Percentiles rank a stretch among this genome's conserved stretches.
These are phyloP conservation scores for Heliconius charithonia DNA, from an alignment of 2,888 invertebrate species.

Conservation along the genomic window DNA sequence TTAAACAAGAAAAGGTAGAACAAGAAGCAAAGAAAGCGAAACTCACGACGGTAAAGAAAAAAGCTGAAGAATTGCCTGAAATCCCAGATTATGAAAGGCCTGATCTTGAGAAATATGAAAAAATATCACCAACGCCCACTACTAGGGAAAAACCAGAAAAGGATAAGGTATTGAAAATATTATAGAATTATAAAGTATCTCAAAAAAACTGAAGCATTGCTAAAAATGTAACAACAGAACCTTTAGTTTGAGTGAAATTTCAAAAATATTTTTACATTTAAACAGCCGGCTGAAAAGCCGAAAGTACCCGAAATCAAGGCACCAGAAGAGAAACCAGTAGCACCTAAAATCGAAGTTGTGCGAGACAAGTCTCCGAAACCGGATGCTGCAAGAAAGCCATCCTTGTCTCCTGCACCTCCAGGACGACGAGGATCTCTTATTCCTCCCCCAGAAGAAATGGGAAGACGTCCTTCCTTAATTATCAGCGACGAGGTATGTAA, in stretches of 20 bases:
- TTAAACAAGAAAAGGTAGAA: conserved; percentile 76
- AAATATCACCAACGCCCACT: conserved; percentile 79
- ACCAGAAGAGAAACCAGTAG: conserved; percentile 82
- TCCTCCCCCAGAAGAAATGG: conserved; percentile 94
- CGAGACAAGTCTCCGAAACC: conserved; percentile 89
- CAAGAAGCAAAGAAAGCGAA: conserved; percentile 79
- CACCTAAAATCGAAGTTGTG: conserved; percentile 94
- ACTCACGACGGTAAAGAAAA: conserved; percentile 76
- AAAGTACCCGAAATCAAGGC: conserved; percentile 88
- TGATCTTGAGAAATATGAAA: conserved; percentile 87
- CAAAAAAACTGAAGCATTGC: not conserved
- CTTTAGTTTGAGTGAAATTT: not conserved
- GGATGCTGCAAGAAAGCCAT: conserved; percentile 88
- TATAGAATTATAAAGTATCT: not conserved
- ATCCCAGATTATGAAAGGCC: conserved; percentile 90
- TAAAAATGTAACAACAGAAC: not conserved
- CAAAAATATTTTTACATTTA: conserved; percentile 22
- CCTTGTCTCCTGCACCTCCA: conserved; percentile 85
- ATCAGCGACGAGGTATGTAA: conserved; percentile 96
- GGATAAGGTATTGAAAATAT: conserved; percentile 54
- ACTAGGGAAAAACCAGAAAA: conserved; percentile 79
- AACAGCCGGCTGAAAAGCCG: conserved; percentile 59
- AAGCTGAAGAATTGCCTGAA: conserved; percentile 85
- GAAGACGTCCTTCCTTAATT: conserved; percentile 93
- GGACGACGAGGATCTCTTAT: conserved; percentile 91